Conservation (phyloP, 2,888 invertebrate genomes). For the Dynastes grantii region DNA sequence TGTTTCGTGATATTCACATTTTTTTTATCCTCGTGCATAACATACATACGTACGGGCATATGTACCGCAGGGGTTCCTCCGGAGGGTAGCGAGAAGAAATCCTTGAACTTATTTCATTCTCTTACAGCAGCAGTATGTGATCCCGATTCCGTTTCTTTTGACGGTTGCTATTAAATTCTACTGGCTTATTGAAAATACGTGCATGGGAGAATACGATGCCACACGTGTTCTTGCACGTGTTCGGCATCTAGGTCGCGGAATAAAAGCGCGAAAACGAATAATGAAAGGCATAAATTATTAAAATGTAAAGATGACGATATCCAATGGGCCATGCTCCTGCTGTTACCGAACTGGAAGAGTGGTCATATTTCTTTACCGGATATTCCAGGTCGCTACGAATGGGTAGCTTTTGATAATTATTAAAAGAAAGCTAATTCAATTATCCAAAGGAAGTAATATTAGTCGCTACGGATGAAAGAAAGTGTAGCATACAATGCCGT, state of each 20-base stretch:
- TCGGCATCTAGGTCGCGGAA: constrained; percentile 21
- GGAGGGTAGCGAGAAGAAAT: constrained; percentile 5
- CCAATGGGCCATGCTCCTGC: neutral
- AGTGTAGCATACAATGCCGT: no score
- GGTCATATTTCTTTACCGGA: neutral
- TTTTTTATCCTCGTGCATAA: neutral
- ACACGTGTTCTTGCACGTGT: constrained; percentile 39
- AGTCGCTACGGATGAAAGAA: no score
- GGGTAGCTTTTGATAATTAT: no score
- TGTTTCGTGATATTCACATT: constrained; percentile 15
- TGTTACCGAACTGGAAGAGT: neutral
- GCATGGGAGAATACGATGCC: constrained; percentile 11
- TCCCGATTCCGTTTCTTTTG: constrained; percentile 3
- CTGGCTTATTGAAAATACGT: constrained; percentile 32
- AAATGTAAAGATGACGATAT: neutral
- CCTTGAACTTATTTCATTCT: constrained; percentile 32
- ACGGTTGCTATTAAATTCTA: constrained; percentile 24
- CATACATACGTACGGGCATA: neutral
- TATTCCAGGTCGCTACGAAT: neutral
- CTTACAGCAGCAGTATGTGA: neutral
- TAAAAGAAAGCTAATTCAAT: no score
- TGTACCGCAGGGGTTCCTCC: neutral
- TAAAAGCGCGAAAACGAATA: constrained; percentile 23
- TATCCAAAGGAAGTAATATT: no score
- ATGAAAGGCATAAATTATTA: constrained; percentile 32